phyloP scores from a whole-genome alignment of 2,113 vertebrate species.

The Hippolais icterina region DNA sequence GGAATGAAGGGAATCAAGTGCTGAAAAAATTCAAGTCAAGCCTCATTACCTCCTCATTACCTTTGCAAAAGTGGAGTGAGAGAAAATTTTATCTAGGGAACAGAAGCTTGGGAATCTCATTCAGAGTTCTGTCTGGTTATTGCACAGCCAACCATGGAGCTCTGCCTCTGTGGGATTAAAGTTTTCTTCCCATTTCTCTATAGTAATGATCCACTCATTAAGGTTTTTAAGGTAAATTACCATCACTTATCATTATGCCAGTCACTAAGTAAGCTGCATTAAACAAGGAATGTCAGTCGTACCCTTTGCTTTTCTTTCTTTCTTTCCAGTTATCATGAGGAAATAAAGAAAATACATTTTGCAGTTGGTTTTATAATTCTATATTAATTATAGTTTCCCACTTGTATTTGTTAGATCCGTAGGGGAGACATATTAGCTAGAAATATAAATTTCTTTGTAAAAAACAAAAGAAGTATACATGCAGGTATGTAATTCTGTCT shows the following conservation, averaged over 20 bases:
- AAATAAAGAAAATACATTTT: conserved; percentile 58
- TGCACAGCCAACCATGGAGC: conserved; percentile 84
- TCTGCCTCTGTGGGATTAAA: conserved; percentile 79
- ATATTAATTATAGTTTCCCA: neutral
- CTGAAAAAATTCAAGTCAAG: conserved; percentile 87
- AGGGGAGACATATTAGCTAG: neutral
- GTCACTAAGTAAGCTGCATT: conserved; percentile 69
- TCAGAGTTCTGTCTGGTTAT: conserved; percentile 80
- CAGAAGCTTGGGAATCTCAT: conserved; percentile 81
- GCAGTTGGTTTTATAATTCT: conserved; percentile 7
- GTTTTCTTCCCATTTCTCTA: conserved; percentile 81
- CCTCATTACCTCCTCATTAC: conserved; percentile 96
- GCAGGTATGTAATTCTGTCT: neutral
- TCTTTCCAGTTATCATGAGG: conserved; percentile 17
- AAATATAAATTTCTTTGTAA: conserved; percentile 9
- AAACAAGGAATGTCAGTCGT: conserved; percentile 72
- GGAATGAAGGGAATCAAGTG: conserved; percentile 76
- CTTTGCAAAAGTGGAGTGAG: conserved; percentile 86
- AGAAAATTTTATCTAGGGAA: conserved; percentile 77
- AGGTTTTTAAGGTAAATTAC: conserved; percentile 84
- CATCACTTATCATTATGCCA: conserved; percentile 73
- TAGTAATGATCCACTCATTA: conserved; percentile 84
- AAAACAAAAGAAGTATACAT: neutral
- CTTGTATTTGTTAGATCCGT: neutral
- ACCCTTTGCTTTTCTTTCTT: conserved; percentile 48